Evolutionary conservation across 2,797 vertebrate genomes (phyloP).

Genomic region (Tapirus indicus): DNA sequence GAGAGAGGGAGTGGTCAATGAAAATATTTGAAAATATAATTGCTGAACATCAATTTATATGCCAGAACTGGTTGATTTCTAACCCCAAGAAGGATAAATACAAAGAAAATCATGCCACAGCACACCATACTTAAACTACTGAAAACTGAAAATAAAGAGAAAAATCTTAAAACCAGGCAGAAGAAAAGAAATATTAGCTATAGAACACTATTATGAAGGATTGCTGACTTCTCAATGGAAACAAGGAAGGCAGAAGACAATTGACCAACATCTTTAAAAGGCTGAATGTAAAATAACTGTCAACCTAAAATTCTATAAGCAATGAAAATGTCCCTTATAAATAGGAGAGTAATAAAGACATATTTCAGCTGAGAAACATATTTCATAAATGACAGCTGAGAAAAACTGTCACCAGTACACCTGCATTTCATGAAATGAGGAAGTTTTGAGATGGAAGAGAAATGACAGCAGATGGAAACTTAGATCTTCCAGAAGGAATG

Average conservation of each 20-base stretch:
- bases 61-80: background rate
- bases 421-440: background rate
- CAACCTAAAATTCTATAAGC: background rate
- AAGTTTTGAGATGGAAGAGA: background rate
- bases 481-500: background rate
- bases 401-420: background rate
- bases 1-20: background rate
- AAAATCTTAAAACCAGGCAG: background rate
- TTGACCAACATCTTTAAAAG: background rate
- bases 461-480: background rate
- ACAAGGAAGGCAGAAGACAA: background rate
- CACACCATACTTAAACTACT: background rate
- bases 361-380: background rate
- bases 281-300: background rate
- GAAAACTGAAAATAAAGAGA: background rate
- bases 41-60: background rate
- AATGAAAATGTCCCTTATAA: background rate
- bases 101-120: background rate
- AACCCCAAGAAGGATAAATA: background rate
- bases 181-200: background rate
- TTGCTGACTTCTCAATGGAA: background rate
- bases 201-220: background rate
- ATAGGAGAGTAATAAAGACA: background rate
- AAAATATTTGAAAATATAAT: background rate
- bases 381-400: background rate